Percentiles rank a stretch among this genome's conserved stretches.
Evolutionary conservation across 2,113 vertebrate genomes (phyloP).

Genomic region (Mandrillus leucophaeus): DNA sequence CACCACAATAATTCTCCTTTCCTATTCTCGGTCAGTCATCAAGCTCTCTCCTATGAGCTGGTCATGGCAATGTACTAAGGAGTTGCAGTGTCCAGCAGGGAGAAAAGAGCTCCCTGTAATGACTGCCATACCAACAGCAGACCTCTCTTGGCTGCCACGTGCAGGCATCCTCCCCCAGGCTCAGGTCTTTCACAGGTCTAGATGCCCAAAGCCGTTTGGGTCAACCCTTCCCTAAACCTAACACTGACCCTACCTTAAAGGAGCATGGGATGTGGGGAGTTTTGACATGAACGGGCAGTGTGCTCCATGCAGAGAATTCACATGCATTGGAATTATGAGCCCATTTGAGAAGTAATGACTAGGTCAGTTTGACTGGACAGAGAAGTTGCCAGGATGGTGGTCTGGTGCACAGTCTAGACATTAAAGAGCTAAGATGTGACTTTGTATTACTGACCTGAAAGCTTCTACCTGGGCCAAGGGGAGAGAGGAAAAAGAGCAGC

Average conservation of each 20-base stretch:
- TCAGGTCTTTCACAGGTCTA: rapidly evolving
- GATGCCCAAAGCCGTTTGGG: neutral
- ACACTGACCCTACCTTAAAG: neutral
- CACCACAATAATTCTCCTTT: neutral
- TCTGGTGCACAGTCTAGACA: neutral
- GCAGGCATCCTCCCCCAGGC: rapidly evolving
- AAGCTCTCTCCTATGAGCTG: neutral
- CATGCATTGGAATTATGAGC: too few relatives aligned
- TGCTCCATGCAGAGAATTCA: neutral
- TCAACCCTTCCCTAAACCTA: neutral
- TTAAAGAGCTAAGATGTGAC: neutral
- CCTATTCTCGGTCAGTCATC: neutral
- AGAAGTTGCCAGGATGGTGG: neutral
- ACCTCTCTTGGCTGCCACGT: too few relatives aligned
- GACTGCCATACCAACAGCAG: rapidly evolving
- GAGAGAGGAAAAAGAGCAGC: neutral
- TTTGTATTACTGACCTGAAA: neutral
- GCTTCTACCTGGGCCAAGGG: neutral
- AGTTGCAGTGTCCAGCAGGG: neutral
- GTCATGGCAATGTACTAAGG: too few relatives aligned
- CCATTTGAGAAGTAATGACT: neutral
- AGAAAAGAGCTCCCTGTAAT: neutral
- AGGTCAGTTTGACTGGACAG: neutral
- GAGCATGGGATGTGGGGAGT: rapidly evolving
- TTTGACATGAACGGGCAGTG: rapidly evolving